Evolutionary conservation across 2,113 vertebrate genomes (phyloP).

Genomic region (Hystrix brachyura): DNA sequence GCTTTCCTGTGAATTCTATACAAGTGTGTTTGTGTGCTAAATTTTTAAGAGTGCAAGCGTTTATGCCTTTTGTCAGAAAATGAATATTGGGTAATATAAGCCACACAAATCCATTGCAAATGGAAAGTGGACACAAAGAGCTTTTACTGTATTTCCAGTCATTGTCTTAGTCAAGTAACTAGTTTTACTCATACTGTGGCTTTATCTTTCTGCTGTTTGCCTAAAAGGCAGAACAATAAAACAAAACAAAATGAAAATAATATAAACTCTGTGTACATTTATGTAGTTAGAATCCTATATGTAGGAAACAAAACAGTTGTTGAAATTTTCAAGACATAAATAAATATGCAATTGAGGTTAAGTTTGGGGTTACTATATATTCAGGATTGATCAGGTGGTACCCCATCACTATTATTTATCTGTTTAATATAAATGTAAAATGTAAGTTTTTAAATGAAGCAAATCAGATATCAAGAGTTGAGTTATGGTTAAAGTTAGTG

Average conservation of each 20-base stretch:
- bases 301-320: background rate
- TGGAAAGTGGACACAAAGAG: background rate
- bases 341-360: background rate
- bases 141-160: background rate
- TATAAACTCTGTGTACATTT: background rate
- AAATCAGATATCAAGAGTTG: background rate
- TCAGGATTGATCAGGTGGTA: background rate
- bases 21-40: background rate
- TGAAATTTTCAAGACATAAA: background rate
- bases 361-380: background rate
- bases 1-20: background rate
- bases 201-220: conserved; percentile 2
- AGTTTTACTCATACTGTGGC: background rate
- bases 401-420: background rate
- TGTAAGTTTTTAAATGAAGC: conserved; percentile 25
- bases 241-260: background rate
- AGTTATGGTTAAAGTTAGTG: conserved; percentile 29
- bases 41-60: background rate
- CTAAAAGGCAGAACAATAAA: conserved; percentile 29
- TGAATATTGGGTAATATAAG: background rate
- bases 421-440: conserved; percentile 30
- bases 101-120: background rate
- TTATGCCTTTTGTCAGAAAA: background rate
- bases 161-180: background rate
- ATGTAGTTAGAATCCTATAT: background rate